phyloP scores from a whole-genome alignment of 2,113 vertebrate species.

The Lampris megalopsis region DNA sequence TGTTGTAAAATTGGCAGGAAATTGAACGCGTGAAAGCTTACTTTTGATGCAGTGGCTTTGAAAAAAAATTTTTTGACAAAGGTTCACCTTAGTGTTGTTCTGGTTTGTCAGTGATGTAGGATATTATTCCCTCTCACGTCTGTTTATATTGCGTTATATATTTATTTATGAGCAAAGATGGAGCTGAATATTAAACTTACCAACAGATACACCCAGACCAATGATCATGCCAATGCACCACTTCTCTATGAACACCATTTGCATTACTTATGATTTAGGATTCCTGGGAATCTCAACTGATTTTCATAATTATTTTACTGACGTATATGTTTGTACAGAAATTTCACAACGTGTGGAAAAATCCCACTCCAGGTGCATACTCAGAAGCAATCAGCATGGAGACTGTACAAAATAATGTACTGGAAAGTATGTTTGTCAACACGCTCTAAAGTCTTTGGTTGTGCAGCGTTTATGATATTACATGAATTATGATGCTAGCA shows the following conservation, averaged over 20 bases:
- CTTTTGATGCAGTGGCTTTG: constrained; percentile 75
- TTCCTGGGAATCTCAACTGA: constrained; percentile 64
- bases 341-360: constrained; percentile 12
- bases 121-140: constrained; percentile 84
- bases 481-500: constrained; percentile 65
- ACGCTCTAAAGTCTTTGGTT: constrained; percentile 44
- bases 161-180: constrained; percentile 77
- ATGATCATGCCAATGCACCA: constrained; percentile 45
- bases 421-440: constrained; percentile 41
- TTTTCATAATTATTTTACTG: constrained; percentile 60
- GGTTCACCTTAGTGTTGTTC: constrained; percentile 76
- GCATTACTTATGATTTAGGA: constrained; percentile 61
- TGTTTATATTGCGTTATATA: constrained; percentile 83
- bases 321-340: constrained; percentile 38
- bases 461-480: constrained; percentile 56
- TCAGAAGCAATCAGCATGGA: constrained; percentile 64
- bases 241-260: constrained; percentile 66
- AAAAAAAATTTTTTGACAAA: constrained; percentile 72
- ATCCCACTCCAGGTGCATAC: constrained; percentile 50
- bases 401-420: constrained; percentile 51
- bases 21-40: constrained; percentile 81
- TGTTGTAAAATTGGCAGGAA: constrained; percentile 82
- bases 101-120: constrained; percentile 75
- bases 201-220: constrained; percentile 56
- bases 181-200: constrained; percentile 81